Evolutionary conservation across 2,113 vertebrate species (phyloP), one percentile per base, ranked within the genome.

Genomic region (Cheilinus undulatus): DNA sequence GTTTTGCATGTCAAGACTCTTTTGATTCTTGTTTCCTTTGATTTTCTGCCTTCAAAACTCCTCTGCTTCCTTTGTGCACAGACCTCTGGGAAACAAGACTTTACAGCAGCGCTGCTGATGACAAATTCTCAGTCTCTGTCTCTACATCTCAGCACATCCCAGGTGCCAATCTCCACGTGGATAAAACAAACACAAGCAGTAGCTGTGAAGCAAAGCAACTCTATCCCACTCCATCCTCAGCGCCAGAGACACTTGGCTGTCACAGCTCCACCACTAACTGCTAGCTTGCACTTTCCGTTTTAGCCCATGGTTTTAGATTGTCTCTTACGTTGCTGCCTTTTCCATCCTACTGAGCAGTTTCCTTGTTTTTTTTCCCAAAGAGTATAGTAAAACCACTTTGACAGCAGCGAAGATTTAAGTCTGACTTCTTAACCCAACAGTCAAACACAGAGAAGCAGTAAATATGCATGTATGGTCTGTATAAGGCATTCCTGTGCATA

Each of bases 201-300:
- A 78, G 61, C 72, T 70, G 80, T 77, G 82, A 85, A 63, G 54
- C 64, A 12, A 54, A 12, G 80, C 62, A 63, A 74, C 79, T 57
- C 19, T 26, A 86, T 85, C 68, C 40, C 27, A 12, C 36, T 69
- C 57, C 0, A 42, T 68, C 57, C 22, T 12, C 50, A 3, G 11
- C 46, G 77, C 83, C 86, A 85, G 74, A 85, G 70, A 84, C 30
- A 57, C 71, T 85, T 88, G 86, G 87, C 90, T 83, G 86, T 89
- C 68, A 86, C 75, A 45, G 10, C 30, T 43, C 61, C 73, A 74
- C 89, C 91, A 80, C 91, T 91, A 91, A 92, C 50, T 87, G 78
- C 89, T 80, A 82, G 78, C 76, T 81, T 78, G 65, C 56, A n/a
- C 70, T 82, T 88, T 87, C 34, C 60, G 40, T 70, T 78, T 77